phyloP scores from a whole-genome alignment of 2,888 invertebrate species.

The Parapristionchus giblindavisi region DNA sequence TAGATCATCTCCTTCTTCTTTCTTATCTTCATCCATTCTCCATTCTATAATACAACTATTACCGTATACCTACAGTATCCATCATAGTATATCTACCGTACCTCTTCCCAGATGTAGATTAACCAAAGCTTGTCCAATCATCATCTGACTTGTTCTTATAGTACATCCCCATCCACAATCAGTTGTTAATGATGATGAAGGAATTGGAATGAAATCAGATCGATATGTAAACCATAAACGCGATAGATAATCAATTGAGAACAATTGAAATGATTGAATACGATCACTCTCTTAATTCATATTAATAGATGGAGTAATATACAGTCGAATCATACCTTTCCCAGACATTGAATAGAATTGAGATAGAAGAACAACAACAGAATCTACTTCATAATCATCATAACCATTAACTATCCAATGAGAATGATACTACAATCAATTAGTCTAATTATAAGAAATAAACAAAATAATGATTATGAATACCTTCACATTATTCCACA shows the following conservation, averaged over 20 bases:
- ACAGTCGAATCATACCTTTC: constrained; percentile 36
- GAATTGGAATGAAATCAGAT: constrained; percentile 62
- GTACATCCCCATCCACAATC: constrained; percentile 96
- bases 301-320: background rate
- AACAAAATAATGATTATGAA: constrained; percentile 44
- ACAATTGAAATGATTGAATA: constrained; percentile 44
- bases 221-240: constrained; percentile 80
- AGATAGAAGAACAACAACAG: constrained; percentile 46
- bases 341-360: constrained; percentile 41
- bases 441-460: background rate
- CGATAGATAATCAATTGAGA: constrained; percentile 56
- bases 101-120: constrained; percentile 85
- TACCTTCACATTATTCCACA: constrained; percentile 53
- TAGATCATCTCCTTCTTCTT: background rate
- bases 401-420: constrained; percentile 50
- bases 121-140: constrained; percentile 86
- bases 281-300: background rate
- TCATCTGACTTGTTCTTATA: constrained; percentile 89
- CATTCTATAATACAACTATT: background rate
- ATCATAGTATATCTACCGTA: constrained; percentile 63
- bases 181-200: constrained; percentile 73
- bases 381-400: constrained; percentile 46
- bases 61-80: background rate
- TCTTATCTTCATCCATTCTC: constrained; percentile 13
- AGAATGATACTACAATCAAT: constrained; percentile 9